phyloP scores from a whole-genome alignment of 2,113 vertebrate species.

The Poeciliopsis retropinna region DNA sequence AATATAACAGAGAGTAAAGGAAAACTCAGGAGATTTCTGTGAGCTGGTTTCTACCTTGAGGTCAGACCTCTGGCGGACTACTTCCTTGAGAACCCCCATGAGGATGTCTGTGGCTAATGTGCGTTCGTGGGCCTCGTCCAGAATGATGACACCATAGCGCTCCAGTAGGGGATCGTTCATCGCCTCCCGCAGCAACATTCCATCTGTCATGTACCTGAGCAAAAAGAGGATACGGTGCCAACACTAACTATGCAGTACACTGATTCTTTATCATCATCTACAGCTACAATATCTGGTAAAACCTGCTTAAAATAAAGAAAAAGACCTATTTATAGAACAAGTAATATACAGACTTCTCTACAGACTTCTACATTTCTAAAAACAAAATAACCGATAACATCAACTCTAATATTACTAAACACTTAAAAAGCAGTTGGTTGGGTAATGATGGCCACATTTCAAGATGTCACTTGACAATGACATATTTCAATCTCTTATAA shows the following conservation, averaged over 20 bases:
- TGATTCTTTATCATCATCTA: background rate
- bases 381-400: too few relatives aligned
- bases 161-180: slow-evolving; percentile 98
- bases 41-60: slow-evolving; percentile 84
- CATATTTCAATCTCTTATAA: too few relatives aligned
- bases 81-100: slow-evolving; percentile 96
- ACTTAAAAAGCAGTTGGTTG: too few relatives aligned
- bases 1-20: background rate
- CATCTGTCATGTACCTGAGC: slow-evolving; percentile 95
- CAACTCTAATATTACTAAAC: too few relatives aligned
- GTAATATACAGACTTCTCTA: too few relatives aligned
- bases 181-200: slow-evolving; percentile 95
- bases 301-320: background rate
- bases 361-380: too few relatives aligned
- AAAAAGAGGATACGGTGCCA: slow-evolving; percentile 9
- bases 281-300: slow-evolving; percentile 1
- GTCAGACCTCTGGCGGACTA: slow-evolving; percentile 91
- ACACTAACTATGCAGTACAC: background rate
- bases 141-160: slow-evolving; percentile 94
- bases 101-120: slow-evolving; percentile 97
- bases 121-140: slow-evolving; percentile 96
- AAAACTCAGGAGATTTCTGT: background rate
- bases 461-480: too few relatives aligned
- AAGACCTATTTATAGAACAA: too few relatives aligned
- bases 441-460: too few relatives aligned